Base-by-base conservation (phyloP, 2,888 invertebrate genomes). In the Macropis europaea region DNA sequence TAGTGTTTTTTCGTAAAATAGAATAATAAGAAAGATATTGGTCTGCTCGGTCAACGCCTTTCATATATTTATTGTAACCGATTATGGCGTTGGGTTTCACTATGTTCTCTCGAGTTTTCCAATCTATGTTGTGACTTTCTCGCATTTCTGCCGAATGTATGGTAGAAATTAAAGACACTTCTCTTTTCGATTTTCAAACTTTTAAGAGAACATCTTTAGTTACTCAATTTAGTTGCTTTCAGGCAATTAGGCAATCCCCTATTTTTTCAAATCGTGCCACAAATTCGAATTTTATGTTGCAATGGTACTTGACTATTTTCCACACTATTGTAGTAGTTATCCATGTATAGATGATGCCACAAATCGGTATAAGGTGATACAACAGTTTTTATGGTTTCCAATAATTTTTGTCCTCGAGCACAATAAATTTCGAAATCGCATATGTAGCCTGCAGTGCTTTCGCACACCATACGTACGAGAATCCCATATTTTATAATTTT, bases 401-500 rank as follows among this genome's bases (percentile, higher is more conserved):
- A 9, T 7, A 45, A 28, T 28, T 6, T 5, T 15, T 45, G 26
- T 26, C 45, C 28, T 45, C 28, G 15, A 4, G 9, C 45, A 6
- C 45, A 28, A 45, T 19, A 40, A 17, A 40, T 40, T 40, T 40
- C 17, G 1, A 40, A 40, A 40, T 40, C 5, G 9, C 40, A 22
- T 3, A 22, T 40, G 7, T 40, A 40, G 7, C 40, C 40, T 5
- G 40, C 6, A 19, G 34, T n/a, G 36, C 62, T 34, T 73, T 82
- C 77, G 50, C 48, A 67, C 9, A 79, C 32, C 43, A 74, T 62
- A 34, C 76, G 45, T 22, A 77, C 56, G 9, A 79, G 60, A 24
- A 81, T 73, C 3, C 80, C 80, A 40, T 73, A 79, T 63, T 79
- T 80, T 45, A 43, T 61, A 45, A 77, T 62, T 71, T 77, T 77